These are phyloP conservation scores for Bilobella aurantiaca DNA, from an alignment of 1,140 invertebrate genomes.

Conservation along the genomic window DNA sequence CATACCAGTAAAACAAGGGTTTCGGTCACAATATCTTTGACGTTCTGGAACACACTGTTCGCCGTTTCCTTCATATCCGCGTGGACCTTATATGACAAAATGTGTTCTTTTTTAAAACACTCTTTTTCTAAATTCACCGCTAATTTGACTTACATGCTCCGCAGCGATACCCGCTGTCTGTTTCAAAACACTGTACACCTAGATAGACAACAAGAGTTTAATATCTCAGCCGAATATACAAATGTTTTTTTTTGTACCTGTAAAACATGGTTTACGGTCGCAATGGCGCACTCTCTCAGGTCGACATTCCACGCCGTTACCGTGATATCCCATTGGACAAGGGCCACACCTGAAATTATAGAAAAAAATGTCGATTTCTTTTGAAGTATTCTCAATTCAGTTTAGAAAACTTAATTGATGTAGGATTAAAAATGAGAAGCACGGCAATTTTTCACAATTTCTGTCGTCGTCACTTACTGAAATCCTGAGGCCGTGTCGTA, in stretches of 20 bases:
- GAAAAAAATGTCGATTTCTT: neutral
- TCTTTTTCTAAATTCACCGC: neutral
- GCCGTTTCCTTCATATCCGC: neutral
- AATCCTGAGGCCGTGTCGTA: neutral
- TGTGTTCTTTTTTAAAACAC: neutral
- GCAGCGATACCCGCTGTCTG: neutral
- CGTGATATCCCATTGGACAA: neutral
- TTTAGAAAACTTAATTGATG: too few relatives aligned
- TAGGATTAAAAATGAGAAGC: too few relatives aligned
- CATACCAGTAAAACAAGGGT: neutral
- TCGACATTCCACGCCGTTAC: neutral
- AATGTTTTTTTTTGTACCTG: too few relatives aligned
- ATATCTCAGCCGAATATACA: neutral
- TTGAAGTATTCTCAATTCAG: too few relatives aligned
- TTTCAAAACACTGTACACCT: neutral
- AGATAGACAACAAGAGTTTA: neutral
- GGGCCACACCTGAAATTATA: neutral
- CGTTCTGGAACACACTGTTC: neutral
- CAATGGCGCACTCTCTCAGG: too few relatives aligned
- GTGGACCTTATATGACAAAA: neutral
- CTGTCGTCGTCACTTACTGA: too few relatives aligned
- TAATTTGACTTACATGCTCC: neutral
- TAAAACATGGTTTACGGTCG: too few relatives aligned
- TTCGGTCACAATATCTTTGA: neutral
- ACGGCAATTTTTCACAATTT: too few relatives aligned